Evolutionary conservation across 2,113 vertebrate species (phyloP).

Genomic region (Psilopsiagon aurifrons): DNA sequence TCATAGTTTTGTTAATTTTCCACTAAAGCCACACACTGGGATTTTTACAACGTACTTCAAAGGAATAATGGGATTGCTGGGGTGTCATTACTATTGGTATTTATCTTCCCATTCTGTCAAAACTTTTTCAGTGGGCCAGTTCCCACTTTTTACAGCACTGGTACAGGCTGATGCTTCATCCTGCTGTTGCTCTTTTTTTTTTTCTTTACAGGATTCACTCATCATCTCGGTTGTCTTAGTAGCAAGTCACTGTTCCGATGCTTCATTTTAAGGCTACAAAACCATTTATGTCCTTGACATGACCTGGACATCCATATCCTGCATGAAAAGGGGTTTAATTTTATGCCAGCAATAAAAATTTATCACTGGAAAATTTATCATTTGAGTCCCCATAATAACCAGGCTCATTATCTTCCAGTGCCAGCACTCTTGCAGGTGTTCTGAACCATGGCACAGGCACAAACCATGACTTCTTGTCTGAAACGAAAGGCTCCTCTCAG

Average conservation of each 20-base stretch:
- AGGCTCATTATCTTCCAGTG: background rate
- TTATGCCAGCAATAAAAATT: conserved; percentile 42
- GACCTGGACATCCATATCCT: background rate
- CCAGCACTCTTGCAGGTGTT: conserved; percentile 9
- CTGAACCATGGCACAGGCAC: background rate
- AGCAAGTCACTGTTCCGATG: background rate
- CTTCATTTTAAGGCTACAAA: conserved; percentile 2
- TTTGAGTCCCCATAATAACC: background rate
- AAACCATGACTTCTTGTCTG: background rate
- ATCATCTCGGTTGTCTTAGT: background rate
- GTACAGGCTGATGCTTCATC: background rate
- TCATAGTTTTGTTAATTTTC: background rate
- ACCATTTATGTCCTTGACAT: background rate
- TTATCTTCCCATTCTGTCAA: background rate
- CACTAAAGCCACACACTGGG: background rate
- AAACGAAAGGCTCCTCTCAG: background rate
- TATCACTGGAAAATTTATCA: background rate
- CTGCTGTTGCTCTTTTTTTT: background rate
- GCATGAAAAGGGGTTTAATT: conserved; percentile 35
- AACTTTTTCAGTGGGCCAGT: background rate
- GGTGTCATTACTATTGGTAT: background rate
- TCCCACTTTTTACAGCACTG: background rate
- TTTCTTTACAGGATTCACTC: background rate
- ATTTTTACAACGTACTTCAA: background rate
- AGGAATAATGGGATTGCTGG: conserved; percentile 1